Percentiles rank a stretch among this genome's conserved stretches.
Evolutionary conservation across 2,888 invertebrate species (phyloP).

Genomic region (Conus canariensis): DNA sequence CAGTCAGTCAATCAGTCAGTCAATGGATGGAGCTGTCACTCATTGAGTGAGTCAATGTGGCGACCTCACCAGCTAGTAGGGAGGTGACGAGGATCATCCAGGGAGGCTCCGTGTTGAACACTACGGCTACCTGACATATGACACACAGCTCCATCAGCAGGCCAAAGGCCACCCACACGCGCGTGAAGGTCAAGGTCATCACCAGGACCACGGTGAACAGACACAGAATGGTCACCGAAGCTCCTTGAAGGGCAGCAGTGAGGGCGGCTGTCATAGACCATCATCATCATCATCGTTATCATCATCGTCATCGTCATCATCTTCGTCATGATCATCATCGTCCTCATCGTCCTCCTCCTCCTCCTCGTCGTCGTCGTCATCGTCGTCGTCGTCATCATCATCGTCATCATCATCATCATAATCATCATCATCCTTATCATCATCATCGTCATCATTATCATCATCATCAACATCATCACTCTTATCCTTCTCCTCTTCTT

Average conservation of each 20-base stretch:
- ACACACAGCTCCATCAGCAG: slow-evolving; percentile 56
- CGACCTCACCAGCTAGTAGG: slow-evolving; percentile 54
- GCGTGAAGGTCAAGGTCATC: slow-evolving; percentile 56
- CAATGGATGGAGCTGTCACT: not conserved
- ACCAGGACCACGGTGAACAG: slow-evolving; percentile 57
- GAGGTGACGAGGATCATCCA: slow-evolving; percentile 60
- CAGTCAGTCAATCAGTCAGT: not conserved
- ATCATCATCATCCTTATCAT: not conserved
- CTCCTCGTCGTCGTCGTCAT: not conserved
- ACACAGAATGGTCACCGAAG: slow-evolving; percentile 54
- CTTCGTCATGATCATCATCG: not conserved
- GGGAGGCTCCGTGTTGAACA: slow-evolving; percentile 51
- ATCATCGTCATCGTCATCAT: not conserved
- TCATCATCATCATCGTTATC: not conserved
- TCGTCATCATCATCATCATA: not conserved
- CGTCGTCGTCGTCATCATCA: too few species aligned
- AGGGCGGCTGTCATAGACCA: slow-evolving; percentile 46
- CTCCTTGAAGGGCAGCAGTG: slow-evolving; percentile 46
- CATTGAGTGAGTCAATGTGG: not conserved
- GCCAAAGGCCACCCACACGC: slow-evolving; percentile 60
- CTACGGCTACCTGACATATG: slow-evolving; percentile 55
- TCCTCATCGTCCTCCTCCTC: not conserved
- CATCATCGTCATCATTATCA: not conserved
- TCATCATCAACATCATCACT: not conserved
- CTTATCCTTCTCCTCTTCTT: not conserved